Evolutionary conservation across 1,140 invertebrate genomes (phyloP), one percentile per base, ranked within the genome.

Genomic region (Lineus longissimus): DNA sequence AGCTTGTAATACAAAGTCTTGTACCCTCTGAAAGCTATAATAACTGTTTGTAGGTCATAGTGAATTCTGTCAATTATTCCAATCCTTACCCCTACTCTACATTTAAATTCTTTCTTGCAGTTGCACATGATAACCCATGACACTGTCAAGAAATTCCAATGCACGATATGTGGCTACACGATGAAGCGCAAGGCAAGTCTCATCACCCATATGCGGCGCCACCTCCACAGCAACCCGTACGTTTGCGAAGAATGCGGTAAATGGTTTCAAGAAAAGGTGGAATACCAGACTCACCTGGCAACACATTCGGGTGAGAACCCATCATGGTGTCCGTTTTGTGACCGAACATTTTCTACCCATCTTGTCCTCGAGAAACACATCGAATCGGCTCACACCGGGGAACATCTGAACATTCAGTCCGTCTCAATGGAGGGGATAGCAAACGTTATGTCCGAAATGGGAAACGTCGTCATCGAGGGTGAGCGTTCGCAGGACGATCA

Each of bases 201-300:
- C 4, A n/a, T 51, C 6, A 27, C n/a, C 25, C 47, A 51, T n/a
- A 23, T 51, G 47, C n/a, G 25, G n/a, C 47, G 47, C 9, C 47
- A 51, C n/a, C n/a, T 23, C 4, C n/a, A 23, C 9, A 19, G 25
- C 19, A 51, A 51, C n/a, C 47, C 47, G n/a, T 51, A 7, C n/a
- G 47, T 51, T 51, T 51, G 47, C n/a, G 47, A 27, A 9, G n/a
- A 23, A 27, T 51, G 47, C 47, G 47, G 47, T n/a, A 51, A 51
- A 51, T 19, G 33, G 33, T 36, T 36, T 15, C 33, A 36, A 15
- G 33, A 36, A 15, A 36, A 36, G 15, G 33, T 15, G 6, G 33
- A 36, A 4, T 36, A 36, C 15, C 33, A 36, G 15, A 36, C 4
- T 15, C 33, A 36, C 15, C 15, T 36, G 33, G 15, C 33, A 4